Percentiles rank a stretch among this genome's conserved stretches.
phyloP scores from a whole-genome alignment of 1,140 invertebrate species.

The Drosophila punjabiensis region DNA sequence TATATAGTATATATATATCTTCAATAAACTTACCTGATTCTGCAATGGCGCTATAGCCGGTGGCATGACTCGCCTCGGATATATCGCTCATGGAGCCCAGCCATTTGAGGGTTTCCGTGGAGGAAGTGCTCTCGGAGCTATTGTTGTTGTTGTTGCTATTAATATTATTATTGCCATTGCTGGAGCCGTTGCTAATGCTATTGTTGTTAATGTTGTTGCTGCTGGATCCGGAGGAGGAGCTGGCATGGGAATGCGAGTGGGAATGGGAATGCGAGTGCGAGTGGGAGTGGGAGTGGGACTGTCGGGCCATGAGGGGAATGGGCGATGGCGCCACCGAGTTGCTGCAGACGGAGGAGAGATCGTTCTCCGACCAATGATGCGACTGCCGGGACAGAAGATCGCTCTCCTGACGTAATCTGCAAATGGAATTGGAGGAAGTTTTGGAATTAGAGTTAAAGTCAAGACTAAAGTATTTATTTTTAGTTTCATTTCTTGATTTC shows the following conservation, averaged over 20 bases:
- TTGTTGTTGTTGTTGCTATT: constrained; percentile 82
- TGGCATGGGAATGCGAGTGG: constrained; percentile 34
- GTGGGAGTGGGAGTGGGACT: constrained; percentile 53
- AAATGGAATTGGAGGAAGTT: constrained; percentile 14
- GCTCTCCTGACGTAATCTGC: constrained; percentile 85
- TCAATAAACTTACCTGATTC: constrained; percentile 75
- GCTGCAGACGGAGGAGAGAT: constrained; percentile 83
- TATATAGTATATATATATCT: background rate
- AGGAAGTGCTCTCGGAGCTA: constrained; percentile 90
- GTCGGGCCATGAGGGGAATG: constrained; percentile 65
- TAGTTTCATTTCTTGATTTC: background rate
- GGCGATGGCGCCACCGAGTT: constrained; percentile 78
- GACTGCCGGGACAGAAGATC: constrained; percentile 83
- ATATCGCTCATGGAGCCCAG: constrained; percentile 92
- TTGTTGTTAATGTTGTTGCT: constrained; percentile 53
- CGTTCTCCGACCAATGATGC: constrained; percentile 86
- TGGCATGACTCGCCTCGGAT: constrained; percentile 88
- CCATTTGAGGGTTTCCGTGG: constrained; percentile 94
- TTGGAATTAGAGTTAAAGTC: background rate
- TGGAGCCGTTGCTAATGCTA: constrained; percentile 33
- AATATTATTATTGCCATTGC: constrained; percentile 23
- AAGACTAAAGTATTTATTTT: constrained; percentile 2
- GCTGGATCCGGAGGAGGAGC: constrained; percentile 35
- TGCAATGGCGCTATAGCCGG: constrained; percentile 81
- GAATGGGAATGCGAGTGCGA: constrained; percentile 40